Evolutionary conservation across 2,113 vertebrate genomes (phyloP), one percentile per base, ranked within the genome.

Genomic region (Dendrocopos noguchii): DNA sequence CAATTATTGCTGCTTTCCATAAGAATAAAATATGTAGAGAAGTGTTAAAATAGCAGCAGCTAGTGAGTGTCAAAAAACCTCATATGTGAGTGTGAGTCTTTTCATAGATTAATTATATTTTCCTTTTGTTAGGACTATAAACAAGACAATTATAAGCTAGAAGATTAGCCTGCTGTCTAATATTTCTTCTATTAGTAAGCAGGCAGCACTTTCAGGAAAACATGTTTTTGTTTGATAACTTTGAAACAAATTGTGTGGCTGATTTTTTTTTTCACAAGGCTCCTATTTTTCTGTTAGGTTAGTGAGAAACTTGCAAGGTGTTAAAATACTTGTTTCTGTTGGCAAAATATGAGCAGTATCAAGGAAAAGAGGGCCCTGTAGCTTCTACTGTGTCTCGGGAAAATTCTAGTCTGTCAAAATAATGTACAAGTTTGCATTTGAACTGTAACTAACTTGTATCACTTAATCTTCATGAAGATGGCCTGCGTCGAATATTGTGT

Each of bases 401-500:
- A 88, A 80, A 76, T 81, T 68, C 12, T 28, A 29, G 22, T 46
- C 7, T 85, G 56, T 76, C 10, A 47, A 66, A 92, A 56, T 56
- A 56, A 50, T 18, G 20, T 31, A 4, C 3, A 14, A 8, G 1
- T 44, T 80, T 65, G 10, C 73, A 16, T 83, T 70, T 36, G 78
- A 74, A n/a, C 29, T 82, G 2, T 57, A 74, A 67, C 10, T 91
- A 33, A 93, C 31, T 91, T 59, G 27, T 4, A 27, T 91, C 1
- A 42, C 87, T 87, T 61, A 27, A 27, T 91, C 47, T 92, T 80
- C 79, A 64, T 96, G 47, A 96, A 99, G 99, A 98, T 80, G 99
- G 99, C 17, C 97, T 99, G 93, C 98, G 98, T 84, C 98, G 99
- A 86, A 98, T 99, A 92, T 87, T 99, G 82, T 99, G 99, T 97